Evolutionary conservation across 2,113 vertebrate species (phyloP).

Genomic region (Microtus montanus): DNA sequence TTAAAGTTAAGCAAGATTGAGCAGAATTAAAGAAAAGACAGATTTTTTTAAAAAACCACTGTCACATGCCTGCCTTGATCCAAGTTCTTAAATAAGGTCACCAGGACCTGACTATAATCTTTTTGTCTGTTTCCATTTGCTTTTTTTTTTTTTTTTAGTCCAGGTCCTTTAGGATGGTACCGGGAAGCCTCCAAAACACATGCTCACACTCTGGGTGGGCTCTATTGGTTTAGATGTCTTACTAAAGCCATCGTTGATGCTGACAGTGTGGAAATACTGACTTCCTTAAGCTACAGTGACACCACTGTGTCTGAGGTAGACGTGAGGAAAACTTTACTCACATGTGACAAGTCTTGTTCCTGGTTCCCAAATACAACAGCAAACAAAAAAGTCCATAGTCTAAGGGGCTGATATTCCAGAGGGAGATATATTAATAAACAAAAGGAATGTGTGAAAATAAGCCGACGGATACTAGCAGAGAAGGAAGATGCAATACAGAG

Average conservation of each 20-base stretch:
- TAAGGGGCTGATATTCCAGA: not conserved
- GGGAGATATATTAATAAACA: not conserved
- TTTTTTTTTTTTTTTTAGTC: not conserved
- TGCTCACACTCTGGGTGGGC: not conserved
- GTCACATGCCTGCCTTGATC: not conserved
- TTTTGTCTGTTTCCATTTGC: not conserved
- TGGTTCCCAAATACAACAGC: not conserved
- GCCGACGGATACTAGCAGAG: not conserved
- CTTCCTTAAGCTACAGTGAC: not conserved
- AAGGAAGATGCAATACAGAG: not conserved
- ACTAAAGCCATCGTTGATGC: not conserved
- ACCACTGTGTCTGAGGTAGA: not conserved
- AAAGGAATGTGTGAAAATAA: not conserved
- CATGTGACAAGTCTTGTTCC: not conserved
- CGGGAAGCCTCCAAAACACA: not conserved
- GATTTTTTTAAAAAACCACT: not conserved
- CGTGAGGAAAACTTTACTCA: not conserved
- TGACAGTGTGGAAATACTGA: not conserved
- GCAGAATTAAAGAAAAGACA: constrained; percentile 32
- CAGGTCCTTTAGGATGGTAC: not conserved
- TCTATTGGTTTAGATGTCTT: not conserved
- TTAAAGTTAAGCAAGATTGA: not conserved
- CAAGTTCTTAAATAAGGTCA: constrained; percentile 29
- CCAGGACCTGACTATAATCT: not conserved
- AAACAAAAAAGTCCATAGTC: not conserved